phyloP scores from a whole-genome alignment of 2,113 vertebrate species.

The Peromyscus maniculatus region DNA sequence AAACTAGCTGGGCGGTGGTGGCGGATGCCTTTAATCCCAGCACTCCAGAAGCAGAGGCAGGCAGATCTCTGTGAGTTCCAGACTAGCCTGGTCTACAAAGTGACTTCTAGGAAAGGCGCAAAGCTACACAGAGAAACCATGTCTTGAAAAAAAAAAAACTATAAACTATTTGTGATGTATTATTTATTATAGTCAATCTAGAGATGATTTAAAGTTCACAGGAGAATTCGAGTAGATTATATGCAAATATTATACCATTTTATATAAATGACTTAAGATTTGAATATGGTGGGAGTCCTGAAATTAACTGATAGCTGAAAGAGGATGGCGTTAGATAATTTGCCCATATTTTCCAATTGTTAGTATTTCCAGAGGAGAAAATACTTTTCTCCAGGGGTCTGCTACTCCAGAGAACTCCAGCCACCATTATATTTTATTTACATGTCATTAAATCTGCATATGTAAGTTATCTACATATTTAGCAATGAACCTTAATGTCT shows the following conservation, averaged over 20 bases:
- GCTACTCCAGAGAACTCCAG: background rate
- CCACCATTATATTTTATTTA: background rate
- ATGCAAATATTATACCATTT: background rate
- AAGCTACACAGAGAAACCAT: too few relatives aligned
- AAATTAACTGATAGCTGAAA: background rate
- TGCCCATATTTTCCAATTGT: constrained; percentile 4
- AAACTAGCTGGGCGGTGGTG: too few relatives aligned
- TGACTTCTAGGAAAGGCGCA: too few relatives aligned
- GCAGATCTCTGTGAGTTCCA: too few relatives aligned
- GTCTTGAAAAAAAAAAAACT: too few relatives aligned
- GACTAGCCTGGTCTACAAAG: too few relatives aligned
- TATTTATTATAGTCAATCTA: background rate
- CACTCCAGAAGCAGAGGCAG: too few relatives aligned
- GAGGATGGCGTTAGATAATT: background rate
- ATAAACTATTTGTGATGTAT: background rate
- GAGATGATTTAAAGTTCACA: constrained; percentile 1
- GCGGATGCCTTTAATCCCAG: too few relatives aligned
- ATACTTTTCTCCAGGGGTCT: background rate
- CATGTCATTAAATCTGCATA: background rate
- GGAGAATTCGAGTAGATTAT: background rate
- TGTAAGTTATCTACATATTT: constrained; percentile 26
- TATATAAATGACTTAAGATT: background rate
- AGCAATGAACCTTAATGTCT: constrained; percentile 8
- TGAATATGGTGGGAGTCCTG: background rate
- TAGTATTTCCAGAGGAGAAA: background rate